Base-by-base conservation (phyloP, 2,888 invertebrate genomes). In the Andrena minutula region DNA sequence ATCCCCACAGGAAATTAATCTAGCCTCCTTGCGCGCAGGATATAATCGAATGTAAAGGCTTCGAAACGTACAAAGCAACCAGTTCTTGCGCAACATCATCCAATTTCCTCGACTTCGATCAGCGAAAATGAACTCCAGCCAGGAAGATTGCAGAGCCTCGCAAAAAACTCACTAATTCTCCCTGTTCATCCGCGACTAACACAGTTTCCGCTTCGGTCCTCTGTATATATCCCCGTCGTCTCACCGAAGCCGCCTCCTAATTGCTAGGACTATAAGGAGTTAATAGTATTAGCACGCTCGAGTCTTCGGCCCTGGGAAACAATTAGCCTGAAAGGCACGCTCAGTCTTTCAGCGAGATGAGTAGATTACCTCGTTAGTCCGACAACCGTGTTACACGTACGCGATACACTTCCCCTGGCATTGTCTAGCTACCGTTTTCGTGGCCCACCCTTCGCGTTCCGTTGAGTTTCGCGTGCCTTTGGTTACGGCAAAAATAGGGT, bases 281-380 rank as follows among this genome's bases (percentile, higher is more conserved):
- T 89, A 89, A 89, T 86, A 75, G 78, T 79, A 86, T 89, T 89
- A 88, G 78, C 83, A 28, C 74, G 74, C 61, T 72, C 63, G 73
- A 75, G 72, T 70, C 64, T 56, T 74, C 65, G 83, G 83, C 74
- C 61, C 81, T 16, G 63, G 75, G 83, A 89, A 89, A 90, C 85
- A 89, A 90, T 89, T 89, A 87, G 86, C 82, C 82, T 85, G 82
- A 86, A 84, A 85, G 89, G 82, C 60, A 79, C 75, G 81, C 80
- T 82, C 80, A 85, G 85, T 89, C 89, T 87, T 89, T 89, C 82
- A 83, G 70, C 79, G 75, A 82, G 84, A 88, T 83, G 82, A 88
- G 82, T 81, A 85, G 87, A 89, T 89, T 89, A 86, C 70, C 76
- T 83, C 77, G 84, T 89, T 88, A 85, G 77, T 70, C 76, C 79